Evolutionary conservation across 2,797 vertebrate species (phyloP).

Genomic region (Parauchenoglanis punctatus): DNA sequence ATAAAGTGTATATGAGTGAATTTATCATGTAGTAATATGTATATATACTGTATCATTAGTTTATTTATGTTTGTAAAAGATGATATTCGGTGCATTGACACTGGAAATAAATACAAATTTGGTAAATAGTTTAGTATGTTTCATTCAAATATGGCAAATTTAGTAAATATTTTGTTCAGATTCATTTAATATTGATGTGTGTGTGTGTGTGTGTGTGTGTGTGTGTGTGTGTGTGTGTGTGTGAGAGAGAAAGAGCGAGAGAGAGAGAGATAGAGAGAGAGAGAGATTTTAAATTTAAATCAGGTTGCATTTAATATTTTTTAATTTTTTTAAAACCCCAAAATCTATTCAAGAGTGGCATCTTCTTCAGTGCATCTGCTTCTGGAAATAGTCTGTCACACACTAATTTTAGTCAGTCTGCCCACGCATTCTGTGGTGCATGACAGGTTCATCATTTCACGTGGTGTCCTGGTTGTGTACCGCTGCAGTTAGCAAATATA

Average conservation of each 20-base stretch:
- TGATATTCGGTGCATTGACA: not conserved
- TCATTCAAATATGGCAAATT: not conserved
- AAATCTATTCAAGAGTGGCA: slow-evolving; percentile 33
- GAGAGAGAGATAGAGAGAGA: not conserved
- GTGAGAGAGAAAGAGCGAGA: not conserved
- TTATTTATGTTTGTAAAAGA: not conserved
- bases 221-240: not conserved
- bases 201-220: not conserved
- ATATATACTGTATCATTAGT: not conserved
- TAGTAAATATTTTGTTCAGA: not conserved
- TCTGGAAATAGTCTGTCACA: slow-evolving; percentile 66
- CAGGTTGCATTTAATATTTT: not conserved
- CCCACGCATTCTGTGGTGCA: slow-evolving; percentile 66
- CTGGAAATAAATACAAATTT: not conserved
- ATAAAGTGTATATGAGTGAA: not conserved
- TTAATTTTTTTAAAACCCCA: not conserved
- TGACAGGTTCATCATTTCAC: slow-evolving; percentile 70
- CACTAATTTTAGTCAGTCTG: slow-evolving; percentile 69
- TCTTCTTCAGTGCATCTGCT: slow-evolving; percentile 38
- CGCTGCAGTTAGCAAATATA: slow-evolving; percentile 71
- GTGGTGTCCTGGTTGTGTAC: slow-evolving; percentile 62
- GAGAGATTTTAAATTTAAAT: not conserved
- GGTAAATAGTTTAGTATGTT: not conserved
- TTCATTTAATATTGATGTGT: not conserved
- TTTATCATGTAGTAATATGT: not conserved